Conservation (phyloP, 2,113 vertebrate genomes). For the Delphinus delphis region DNA sequence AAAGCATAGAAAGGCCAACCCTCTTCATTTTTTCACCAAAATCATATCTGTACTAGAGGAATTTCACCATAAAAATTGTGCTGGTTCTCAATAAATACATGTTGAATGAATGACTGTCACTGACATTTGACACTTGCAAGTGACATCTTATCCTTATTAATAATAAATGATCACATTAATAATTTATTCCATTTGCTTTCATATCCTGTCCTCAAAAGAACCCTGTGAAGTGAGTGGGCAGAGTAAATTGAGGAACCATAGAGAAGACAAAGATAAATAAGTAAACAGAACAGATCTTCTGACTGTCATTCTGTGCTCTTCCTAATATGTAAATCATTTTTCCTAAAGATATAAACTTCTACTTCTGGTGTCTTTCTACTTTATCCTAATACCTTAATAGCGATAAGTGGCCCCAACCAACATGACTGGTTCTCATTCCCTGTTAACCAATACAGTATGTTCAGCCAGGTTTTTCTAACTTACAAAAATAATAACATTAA, state of each 20-base stretch:
- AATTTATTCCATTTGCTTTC: background rate
- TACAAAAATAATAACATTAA: slow-evolving; percentile 5
- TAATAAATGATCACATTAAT: background rate
- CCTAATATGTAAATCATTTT: background rate
- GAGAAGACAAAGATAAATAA: background rate
- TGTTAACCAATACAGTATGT: background rate
- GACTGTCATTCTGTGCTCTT: background rate
- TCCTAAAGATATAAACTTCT: background rate
- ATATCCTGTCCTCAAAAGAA: background rate
- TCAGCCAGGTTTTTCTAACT: background rate
- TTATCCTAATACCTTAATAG: background rate
- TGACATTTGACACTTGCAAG: background rate
- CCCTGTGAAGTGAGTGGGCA: background rate
- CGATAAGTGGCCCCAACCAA: background rate
- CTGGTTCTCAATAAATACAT: background rate
- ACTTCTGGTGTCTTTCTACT: background rate
- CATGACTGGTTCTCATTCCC: background rate
- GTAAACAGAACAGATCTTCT: background rate
- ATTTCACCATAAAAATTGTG: background rate
- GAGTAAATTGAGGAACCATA: background rate
- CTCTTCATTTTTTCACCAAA: background rate
- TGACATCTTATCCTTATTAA: background rate
- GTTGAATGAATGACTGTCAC: background rate
- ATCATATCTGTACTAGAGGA: background rate
- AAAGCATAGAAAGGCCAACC: background rate